Evolutionary conservation across 2,113 vertebrate genomes (phyloP), one percentile per base, ranked within the genome.

Genomic region (Hyaena hyaena): DNA sequence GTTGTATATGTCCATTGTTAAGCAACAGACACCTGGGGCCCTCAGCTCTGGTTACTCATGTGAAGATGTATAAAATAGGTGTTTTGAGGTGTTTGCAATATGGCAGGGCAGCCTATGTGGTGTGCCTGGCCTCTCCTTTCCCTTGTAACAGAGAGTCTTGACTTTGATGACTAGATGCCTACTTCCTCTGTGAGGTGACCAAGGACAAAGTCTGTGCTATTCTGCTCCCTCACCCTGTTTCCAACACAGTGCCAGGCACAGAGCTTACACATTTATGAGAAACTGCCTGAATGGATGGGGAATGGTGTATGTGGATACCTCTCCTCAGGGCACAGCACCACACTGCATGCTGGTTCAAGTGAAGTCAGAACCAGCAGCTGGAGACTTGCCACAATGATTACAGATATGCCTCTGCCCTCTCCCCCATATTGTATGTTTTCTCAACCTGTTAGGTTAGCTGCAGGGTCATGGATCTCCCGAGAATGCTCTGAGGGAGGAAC

Each of bases 91-190:
- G 31, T 74, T 55, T 3, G 10, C 31, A 31, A 14, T 24, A 23
- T 24, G 23, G 16, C 5, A 73, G 39, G 55, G 39, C 50, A 50
- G 31, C 7, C 4, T 1, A 0, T 33, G 10, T 5, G 7, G 1
- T 26, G 1, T 4, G 7, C 2, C 4, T 65, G 58, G 10, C 7
- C 16, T 31, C 26, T 79, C 39, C 10, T 43, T 43, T 87, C 2
- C 33, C 33, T 71, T 12, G 4, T 12, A 31, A 4, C n/a, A 33
- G 12, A 45, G 31, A 53, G 23, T 15, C 16, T 31, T 69, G 55
- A 61, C 7, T 69, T 58, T 26, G 2, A 23, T 74, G 21, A n/a
- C 33, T 66, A 21, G n/a, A 9, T 39, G 3, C 2, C 53, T 73
- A 19, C 11, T 7, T 83, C 26, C 10, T 89, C 14, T 15, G 21